A percentile compares a stretch with the other conserved stretches of the same genome.
phyloP scores from a whole-genome alignment of 2,113 vertebrate genomes.

The Illadopsis cleaveri region DNA sequence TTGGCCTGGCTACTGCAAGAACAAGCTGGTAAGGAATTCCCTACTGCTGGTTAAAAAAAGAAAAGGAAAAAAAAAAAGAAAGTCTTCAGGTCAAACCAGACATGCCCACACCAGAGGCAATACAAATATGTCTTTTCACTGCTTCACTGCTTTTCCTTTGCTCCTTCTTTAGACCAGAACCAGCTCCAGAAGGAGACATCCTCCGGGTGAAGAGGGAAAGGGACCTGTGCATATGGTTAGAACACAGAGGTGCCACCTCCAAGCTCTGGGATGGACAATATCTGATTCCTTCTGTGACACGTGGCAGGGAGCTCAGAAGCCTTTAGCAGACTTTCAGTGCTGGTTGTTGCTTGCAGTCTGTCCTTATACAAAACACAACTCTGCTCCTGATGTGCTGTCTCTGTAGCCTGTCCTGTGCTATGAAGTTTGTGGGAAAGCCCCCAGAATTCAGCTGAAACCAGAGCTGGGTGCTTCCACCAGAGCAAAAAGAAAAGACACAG shows the following conservation, averaged over 20 bases:
- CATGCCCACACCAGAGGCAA: neutral
- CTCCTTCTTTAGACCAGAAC: neutral
- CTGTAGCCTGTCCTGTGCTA: neutral
- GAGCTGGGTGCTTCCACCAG: neutral
- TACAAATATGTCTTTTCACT: neutral
- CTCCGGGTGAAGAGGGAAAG: neutral
- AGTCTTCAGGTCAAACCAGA: slow-evolving; percentile 12
- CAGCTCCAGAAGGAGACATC: neutral
- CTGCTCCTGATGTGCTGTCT: neutral
- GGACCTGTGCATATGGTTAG: neutral
- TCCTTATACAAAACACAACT: neutral
- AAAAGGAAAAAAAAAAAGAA: neutral
- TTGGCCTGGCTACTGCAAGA: slow-evolving; percentile 48
- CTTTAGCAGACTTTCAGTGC: neutral
- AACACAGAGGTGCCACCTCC: neutral
- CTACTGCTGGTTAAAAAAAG: slow-evolving; percentile 3
- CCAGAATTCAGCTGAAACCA: neutral
- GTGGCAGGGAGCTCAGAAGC: neutral
- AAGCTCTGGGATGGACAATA: neutral
- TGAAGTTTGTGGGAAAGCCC: neutral
- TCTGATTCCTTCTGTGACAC: neutral
- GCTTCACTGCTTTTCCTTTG: neutral
- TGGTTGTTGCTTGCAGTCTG: fast-evolving
- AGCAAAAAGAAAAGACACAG: neutral
- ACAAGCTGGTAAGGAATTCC: slow-evolving; percentile 60